These are phyloP conservation scores for Micrasema minimum DNA, from an alignment of 1,140 invertebrate genomes.

Conservation along the genomic window DNA sequence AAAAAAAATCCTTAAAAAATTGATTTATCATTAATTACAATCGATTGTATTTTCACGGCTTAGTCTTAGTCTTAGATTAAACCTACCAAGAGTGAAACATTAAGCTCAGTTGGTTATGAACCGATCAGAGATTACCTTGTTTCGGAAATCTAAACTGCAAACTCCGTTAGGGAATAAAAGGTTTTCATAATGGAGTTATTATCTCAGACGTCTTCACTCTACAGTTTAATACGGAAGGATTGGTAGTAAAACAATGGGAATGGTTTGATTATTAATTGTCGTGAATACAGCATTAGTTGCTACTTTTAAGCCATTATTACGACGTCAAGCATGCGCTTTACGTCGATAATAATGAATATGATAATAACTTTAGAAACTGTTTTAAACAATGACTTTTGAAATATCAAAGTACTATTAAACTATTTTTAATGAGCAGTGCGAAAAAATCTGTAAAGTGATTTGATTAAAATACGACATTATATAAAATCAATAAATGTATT, in stretches of 20 bases:
- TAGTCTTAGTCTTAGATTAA: too few relatives aligned
- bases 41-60: too few relatives aligned
- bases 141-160: conserved; percentile 30
- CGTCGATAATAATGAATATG: not conserved
- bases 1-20: too few relatives aligned
- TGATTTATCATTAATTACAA: too few relatives aligned
- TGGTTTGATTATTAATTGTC: not conserved
- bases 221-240: not conserved
- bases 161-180: conserved; percentile 4
- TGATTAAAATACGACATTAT: too few relatives aligned
- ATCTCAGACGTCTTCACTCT: conserved; percentile 2
- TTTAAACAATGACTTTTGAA: not conserved
- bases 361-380: not conserved
- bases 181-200: conserved; percentile 23
- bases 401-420: not conserved
- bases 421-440: not conserved
- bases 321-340: not conserved
- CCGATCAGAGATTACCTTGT: conserved; percentile 41
- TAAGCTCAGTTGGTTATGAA: conserved; percentile 40
- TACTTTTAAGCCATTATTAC: not conserved
- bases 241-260: conserved; percentile 8
- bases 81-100: conserved; percentile 29
- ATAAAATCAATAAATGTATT: too few relatives aligned
- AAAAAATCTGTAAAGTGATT: too few relatives aligned
- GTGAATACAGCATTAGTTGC: not conserved